These are phyloP conservation scores for Anomalospiza imberbis DNA, from an alignment of 2,797 vertebrate genomes.

Conservation along the genomic window DNA sequence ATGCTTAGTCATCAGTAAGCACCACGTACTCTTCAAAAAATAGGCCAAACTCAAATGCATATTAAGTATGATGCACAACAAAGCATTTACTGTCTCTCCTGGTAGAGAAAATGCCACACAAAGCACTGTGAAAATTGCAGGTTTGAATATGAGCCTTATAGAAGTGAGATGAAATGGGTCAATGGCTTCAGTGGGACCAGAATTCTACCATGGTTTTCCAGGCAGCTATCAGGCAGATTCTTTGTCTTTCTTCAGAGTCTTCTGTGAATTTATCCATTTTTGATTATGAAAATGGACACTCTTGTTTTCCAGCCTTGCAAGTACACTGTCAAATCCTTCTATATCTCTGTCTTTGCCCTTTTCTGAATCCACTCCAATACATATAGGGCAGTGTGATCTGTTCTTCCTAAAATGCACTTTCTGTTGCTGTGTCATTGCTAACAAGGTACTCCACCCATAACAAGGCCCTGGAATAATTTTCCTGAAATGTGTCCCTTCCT, in stretches of 20 bases:
- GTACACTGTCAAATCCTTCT: not conserved
- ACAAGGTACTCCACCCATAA: not conserved
- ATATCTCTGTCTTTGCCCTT: not conserved
- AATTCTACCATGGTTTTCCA: not conserved
- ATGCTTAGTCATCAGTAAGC: conserved; percentile 4
- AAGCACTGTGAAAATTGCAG: not conserved
- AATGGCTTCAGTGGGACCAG: not conserved
- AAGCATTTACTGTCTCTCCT: not conserved
- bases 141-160: not conserved
- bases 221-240: not conserved
- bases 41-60: not conserved
- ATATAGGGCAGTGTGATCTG: not conserved
- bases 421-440: not conserved
- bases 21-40: not conserved
- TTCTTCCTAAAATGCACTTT: not conserved
- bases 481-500: not conserved
- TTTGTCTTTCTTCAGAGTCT: not conserved
- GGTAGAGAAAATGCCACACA: not conserved
- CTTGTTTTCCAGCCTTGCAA: not conserved
- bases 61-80: not conserved
- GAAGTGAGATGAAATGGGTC: not conserved
- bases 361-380: not conserved
- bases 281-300: not conserved
- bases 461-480: not conserved
- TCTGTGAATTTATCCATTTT: not conserved